Evolutionary conservation across 1,140 invertebrate species (phyloP).

Genomic region (Caenorhabditis inopinata): DNA sequence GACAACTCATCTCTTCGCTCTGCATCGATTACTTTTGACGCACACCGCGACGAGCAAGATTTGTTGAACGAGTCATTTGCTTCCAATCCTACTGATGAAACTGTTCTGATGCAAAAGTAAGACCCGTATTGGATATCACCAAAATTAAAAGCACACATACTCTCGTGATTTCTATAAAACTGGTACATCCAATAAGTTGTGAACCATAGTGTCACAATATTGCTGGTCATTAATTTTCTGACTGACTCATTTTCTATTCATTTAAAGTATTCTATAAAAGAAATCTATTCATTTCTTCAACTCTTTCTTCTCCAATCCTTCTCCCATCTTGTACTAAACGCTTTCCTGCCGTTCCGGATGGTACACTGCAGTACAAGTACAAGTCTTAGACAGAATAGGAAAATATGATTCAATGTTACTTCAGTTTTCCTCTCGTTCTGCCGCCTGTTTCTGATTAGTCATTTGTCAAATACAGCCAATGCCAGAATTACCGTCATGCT

Average conservation of each 20-base stretch:
- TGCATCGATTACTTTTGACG: slow-evolving; percentile 15
- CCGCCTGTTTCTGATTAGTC: not conserved
- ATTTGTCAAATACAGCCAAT: not conserved
- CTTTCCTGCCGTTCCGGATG: not conserved
- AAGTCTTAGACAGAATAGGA: too few relatives aligned
- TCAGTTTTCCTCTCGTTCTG: not conserved
- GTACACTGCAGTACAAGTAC: not conserved
- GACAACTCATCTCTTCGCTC: slow-evolving; percentile 10
- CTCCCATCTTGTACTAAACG: too few relatives aligned
- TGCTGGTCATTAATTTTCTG: too few relatives aligned
- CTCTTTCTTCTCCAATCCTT: too few relatives aligned
- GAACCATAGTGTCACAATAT: too few relatives aligned
- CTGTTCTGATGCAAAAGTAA: slow-evolving; percentile 23
- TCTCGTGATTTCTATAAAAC: too few relatives aligned
- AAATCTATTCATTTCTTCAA: too few relatives aligned
- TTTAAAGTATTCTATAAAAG: too few relatives aligned
- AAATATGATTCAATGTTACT: not conserved
- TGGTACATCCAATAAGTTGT: too few relatives aligned
- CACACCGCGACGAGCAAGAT: slow-evolving; percentile 10
- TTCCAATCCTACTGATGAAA: slow-evolving; percentile 15
- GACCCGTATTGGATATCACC: too few relatives aligned
- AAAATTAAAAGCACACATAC: too few relatives aligned
- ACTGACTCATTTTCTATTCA: too few relatives aligned
- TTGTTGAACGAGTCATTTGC: slow-evolving; percentile 1
- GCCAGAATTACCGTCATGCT: not conserved